phyloP scores from a whole-genome alignment of 2,888 invertebrate genomes.

The Caenorhabditis sp. region DNA sequence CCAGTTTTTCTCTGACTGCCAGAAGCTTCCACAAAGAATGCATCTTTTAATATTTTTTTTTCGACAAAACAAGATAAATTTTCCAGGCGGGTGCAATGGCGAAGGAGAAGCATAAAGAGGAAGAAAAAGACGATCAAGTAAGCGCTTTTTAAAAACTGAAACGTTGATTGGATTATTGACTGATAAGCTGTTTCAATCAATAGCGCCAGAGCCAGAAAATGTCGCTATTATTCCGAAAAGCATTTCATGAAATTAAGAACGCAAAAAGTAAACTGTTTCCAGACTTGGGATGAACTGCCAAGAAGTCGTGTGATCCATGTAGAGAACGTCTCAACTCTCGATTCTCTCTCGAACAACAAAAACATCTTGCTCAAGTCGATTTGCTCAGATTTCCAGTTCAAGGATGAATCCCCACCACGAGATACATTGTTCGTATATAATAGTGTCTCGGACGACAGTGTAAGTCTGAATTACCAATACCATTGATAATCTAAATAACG shows the following conservation, averaged over 20 bases:
- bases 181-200: too few relatives aligned
- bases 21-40: too few relatives aligned
- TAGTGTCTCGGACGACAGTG: neutral
- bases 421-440: neutral
- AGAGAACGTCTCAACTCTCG: neutral
- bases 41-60: too few relatives aligned
- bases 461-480: neutral
- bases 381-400: neutral
- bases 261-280: too few relatives aligned
- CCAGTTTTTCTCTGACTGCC: too few relatives aligned
- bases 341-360: neutral
- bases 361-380: neutral
- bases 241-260: too few relatives aligned
- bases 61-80: neutral
- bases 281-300: slow-evolving; percentile 24
- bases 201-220: too few relatives aligned
- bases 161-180: too few relatives aligned
- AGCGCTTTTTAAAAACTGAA: too few relatives aligned
- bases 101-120: neutral
- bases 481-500: too few relatives aligned
- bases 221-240: too few relatives aligned
- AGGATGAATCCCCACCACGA: neutral
- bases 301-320: slow-evolving; percentile 13
- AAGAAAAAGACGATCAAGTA: neutral
- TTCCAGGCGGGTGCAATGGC: neutral